phyloP scores from a whole-genome alignment of 2,113 vertebrate species.

The Cyprinus carpio region DNA sequence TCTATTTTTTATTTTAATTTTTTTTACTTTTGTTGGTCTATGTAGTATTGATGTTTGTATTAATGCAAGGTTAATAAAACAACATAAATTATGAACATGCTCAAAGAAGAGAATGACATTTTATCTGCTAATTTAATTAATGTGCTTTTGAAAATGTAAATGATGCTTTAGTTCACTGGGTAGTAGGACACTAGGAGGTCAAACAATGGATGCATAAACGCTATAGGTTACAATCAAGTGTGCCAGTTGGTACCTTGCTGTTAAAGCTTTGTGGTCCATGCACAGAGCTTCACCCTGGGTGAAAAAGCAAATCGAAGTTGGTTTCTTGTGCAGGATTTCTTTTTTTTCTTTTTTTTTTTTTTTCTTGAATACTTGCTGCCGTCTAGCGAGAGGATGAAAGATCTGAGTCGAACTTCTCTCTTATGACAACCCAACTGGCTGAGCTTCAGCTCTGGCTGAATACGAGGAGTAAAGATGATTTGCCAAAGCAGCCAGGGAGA shows the following conservation, averaged over 20 bases:
- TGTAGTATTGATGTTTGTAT: neutral
- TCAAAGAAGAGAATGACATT: neutral
- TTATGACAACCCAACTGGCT: conserved; percentile 40
- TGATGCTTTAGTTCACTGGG: neutral
- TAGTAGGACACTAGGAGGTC: neutral
- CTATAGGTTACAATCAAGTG: neutral
- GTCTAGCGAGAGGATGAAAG: conserved; percentile 11
- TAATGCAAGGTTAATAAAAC: too few species aligned
- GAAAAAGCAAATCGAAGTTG: neutral
- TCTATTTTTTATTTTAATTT: too few species aligned
- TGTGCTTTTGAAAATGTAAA: neutral
- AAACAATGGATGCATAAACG: neutral
- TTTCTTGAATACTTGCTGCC: conserved; percentile 1
- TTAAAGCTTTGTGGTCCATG: neutral
- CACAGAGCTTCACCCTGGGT: neutral
- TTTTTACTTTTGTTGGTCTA: too few species aligned
- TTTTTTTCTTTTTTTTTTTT: conserved; percentile 3
- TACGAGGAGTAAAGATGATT: conserved; percentile 47
- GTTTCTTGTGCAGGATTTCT: conserved; percentile 5
- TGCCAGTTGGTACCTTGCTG: neutral
- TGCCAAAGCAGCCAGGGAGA: conserved; percentile 39
- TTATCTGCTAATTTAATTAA: neutral
- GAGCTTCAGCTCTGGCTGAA: conserved; percentile 43
- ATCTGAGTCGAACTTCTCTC: neutral
- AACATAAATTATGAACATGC: neutral